Evolutionary conservation across 2,797 vertebrate species (phyloP), one percentile per base, ranked within the genome.

Genomic region (Neosilurus hyrtlii): DNA sequence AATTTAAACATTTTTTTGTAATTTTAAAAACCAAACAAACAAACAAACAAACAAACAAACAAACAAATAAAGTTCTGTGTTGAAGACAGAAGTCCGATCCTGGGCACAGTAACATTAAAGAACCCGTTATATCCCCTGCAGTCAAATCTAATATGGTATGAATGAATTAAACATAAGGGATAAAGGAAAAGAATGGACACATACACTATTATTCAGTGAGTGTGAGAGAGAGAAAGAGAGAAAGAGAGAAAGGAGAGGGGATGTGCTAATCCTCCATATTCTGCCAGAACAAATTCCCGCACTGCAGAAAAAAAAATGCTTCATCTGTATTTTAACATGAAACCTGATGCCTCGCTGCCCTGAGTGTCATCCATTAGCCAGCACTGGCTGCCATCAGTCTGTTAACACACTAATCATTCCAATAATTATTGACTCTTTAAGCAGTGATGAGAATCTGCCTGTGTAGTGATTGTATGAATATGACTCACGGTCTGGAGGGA

Each of bases 401-500:
- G 24, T 73, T 74, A 65, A 16, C 49, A 54, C 24, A 80, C 68
- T 68, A 79, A 81, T 76, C 30, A 80, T 37, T 18, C 18, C 51
- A 75, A 59, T 71, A 59, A 67, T 24, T 37, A 76, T 70, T 30
- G 54, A 54, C 30, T 76, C 49, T n/a, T 30, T 57, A 78, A 52
- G n/a, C 35, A 26, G n/a, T 20, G 30, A 62, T 35, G 52, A 73
- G 16, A 61, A 24, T 68, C 20, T 80, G 52, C 30, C 18, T 66
- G 4, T 80, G 76, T 65, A 70, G 72, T 81, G 65, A 51, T 35
- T 66, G 37, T 74, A 35, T 75, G 20, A 18, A 22, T 24, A 18
- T 51, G 57, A 97, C 97, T 97, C 92, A 98, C 97, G 90, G 62
- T 99, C 96, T 90, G 94, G 92, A 57, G 97, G 97, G 81, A 99